Conservation (phyloP, 2,113 vertebrate species). For the Oenanthe melanoleuca region DNA sequence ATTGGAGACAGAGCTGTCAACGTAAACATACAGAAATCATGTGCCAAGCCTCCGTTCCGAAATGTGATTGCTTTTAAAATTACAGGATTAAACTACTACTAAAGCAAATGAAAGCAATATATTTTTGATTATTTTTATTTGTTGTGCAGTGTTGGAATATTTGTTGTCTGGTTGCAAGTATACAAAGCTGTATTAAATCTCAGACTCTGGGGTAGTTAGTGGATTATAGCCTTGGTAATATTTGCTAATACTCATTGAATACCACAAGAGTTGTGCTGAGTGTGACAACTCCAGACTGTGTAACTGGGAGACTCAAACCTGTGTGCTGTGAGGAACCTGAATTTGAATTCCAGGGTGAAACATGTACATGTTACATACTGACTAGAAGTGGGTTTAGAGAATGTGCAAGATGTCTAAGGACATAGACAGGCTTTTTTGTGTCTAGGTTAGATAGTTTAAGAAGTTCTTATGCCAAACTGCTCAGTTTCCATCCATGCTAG, state of each 20-base stretch:
- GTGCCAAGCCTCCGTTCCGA: background rate
- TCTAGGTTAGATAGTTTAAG: background rate
- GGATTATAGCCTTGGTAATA: background rate
- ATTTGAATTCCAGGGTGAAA: background rate
- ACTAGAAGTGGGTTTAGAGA: background rate
- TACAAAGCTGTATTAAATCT: background rate
- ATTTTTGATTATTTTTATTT: background rate
- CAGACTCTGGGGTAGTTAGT: background rate
- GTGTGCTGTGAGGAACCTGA: background rate
- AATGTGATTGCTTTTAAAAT: background rate
- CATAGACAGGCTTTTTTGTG: background rate
- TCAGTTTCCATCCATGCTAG: background rate
- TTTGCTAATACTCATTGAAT: background rate
- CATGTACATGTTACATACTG: background rate
- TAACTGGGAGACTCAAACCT: background rate
- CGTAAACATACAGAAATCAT: background rate
- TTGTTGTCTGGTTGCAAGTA: background rate
- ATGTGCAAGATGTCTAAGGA: background rate
- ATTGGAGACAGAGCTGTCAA: background rate
- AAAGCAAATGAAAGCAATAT: accelerated
- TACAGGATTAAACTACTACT: background rate
- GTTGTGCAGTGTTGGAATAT: background rate
- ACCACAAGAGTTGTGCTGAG: background rate
- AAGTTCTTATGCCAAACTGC: background rate
- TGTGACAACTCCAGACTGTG: background rate